Base-by-base conservation (phyloP, 2,797 vertebrate genomes). In the Podarcis lilfordi region DNA sequence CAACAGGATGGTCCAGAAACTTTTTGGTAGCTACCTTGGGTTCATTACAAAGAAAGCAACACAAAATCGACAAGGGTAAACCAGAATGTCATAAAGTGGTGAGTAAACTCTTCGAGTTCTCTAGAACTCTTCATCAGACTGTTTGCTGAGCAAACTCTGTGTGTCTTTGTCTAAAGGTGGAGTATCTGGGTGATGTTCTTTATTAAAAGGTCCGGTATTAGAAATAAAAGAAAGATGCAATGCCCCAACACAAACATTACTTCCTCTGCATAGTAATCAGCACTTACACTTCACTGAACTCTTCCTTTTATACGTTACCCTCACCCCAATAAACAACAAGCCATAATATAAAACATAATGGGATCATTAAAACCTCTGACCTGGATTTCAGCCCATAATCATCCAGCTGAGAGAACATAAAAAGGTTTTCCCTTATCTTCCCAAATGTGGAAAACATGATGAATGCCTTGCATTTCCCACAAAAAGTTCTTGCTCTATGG, bases 221-320 rank as follows among this genome's bases (percentile, higher is more conserved):
- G 17, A 43, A 77, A 45, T 77, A n/a, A 68, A 74, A 59, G 85
- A 50, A 37, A 80, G 35, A 80, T 0, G 0, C 3, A 85, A 75
- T 75, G 72, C 80, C 64, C 55, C 80, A 91, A 35, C 86, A 90
- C 61, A 69, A 89, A 88, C 87, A 82, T 83, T 82, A 81, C 45
- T 13, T 37, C 86, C 1, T 27, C 75, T 19, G 8, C 5, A 82
- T 1, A 87, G 68, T 4, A 45, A 90, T 78, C 8, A 74, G 4
- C 1, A 89, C 35, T 35, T 71, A 85, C 72, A 25, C 32, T 59
- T 50, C 2, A 71, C 66, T 84, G 32, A 86, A 7, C 3, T 45
- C 45, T 27, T 59, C 17, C 43, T 71, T 59, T n/a, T 84, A 78
- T 85, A 89, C 27, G n/a, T 86, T 5, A 29, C 61, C 37, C 0